A percentile compares a stretch with the other conserved stretches of the same genome.
Conservation (phyloP, 2,888 invertebrate species). For the Apamea sordens region DNA sequence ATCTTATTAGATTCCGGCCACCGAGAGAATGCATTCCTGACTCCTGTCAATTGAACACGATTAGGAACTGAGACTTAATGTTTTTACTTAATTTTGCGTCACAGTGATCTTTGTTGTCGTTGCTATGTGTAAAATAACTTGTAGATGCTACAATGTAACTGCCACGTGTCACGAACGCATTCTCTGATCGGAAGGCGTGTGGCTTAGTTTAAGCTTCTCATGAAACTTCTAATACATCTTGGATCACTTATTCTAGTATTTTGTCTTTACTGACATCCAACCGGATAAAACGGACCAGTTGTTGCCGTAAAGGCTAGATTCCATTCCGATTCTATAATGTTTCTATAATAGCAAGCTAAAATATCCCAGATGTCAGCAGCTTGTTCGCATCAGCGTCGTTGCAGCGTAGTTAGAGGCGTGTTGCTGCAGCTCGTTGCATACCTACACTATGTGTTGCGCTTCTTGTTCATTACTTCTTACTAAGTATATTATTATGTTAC, state of each 20-base stretch:
- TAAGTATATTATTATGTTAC: not conserved
- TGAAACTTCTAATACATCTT: not conserved
- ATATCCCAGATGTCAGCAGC: not conserved
- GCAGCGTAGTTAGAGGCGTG: not conserved
- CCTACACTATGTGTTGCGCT: constrained; percentile 6
- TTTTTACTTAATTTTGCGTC: not conserved
- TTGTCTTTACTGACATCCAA: no score
- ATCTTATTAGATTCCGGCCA: not conserved
- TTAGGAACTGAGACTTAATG: not conserved
- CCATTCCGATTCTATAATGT: not conserved
- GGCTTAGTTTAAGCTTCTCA: not conserved
- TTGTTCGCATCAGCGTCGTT: not conserved
- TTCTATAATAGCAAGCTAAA: not conserved
- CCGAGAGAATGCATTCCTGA: not conserved
- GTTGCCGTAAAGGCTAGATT: not conserved
- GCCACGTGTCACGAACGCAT: not conserved
- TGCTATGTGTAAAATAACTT: not conserved
- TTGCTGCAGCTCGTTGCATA: constrained; percentile 24
- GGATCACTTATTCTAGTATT: not conserved
- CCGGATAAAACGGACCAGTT: not conserved
- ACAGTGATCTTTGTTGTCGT: not conserved
- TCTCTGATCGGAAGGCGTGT: not conserved
- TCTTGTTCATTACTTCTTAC: not conserved
- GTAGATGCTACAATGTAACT: not conserved
- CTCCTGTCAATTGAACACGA: not conserved